Base-by-base conservation (phyloP, 2,888 invertebrate genomes). In the Linnaemya tessellans region DNA sequence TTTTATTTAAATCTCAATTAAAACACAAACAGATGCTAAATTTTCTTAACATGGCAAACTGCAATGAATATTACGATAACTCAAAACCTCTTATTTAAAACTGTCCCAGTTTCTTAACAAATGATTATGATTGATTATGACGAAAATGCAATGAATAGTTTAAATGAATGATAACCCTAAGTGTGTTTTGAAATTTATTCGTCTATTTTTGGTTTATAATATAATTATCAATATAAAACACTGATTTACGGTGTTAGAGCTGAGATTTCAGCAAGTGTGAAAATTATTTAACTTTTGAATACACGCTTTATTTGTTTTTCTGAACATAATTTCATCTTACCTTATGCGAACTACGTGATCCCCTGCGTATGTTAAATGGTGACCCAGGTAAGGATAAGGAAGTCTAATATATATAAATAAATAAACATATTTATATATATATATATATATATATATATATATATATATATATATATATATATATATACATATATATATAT, bases 371-470 rank as follows among this genome's bases (percentile, higher is more conserved):
- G 94, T 97, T 97, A 95, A 98, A 98, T 89, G 98, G 98, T 89
- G 98, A 98, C 90, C 98, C 98, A 90, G 98, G 98, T 92, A 99
- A 95, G 93, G 98, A 98, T 93, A 98, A 95, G 93, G 98, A 98
- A 92, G 98, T 97, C 98, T 98, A 92, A 90, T 90, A 88, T 88
- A 86, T 84, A 87, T 30, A 30, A 3, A 30, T 30, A 30, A 3
- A 30, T 30, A 30, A 3, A 30, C 5, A 30, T 30, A 30, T 30
- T 3, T 30, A 30, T 30, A 30, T n/a, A 30, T 30, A 30, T 30
- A 30, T 5, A 30, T 30, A 30, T 30, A 30, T 30, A 30, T 3
- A 30, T 30, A 30, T 30, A 30, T 30, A 30, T 84, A 87, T 30
- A 30, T 30, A 30, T 30, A 30, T 30, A 30, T 30, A 30, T 30